Conservation (phyloP, 2,888 invertebrate genomes). For the Polyommatus iphigenia region DNA sequence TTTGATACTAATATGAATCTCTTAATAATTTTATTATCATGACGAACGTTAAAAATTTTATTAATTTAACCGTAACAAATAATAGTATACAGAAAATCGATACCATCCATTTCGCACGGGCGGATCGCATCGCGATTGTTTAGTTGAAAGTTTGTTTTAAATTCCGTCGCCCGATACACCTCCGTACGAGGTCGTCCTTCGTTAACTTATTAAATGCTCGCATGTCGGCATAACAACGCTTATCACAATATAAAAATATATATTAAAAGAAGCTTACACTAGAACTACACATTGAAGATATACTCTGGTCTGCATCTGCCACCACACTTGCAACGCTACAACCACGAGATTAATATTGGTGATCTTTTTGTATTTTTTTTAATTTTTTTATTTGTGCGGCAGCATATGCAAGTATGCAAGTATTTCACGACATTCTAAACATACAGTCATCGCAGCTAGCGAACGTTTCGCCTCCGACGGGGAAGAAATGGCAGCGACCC, state of each 20-base stretch:
- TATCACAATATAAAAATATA: slow-evolving; percentile 80
- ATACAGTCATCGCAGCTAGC: slow-evolving; percentile 66
- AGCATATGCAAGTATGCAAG: slow-evolving; percentile 75
- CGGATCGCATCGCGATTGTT: slow-evolving; percentile 4
- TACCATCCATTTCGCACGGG: background rate
- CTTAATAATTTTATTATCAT: background rate
- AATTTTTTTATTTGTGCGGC: slow-evolving; percentile 73
- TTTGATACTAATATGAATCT: background rate
- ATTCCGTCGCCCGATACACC: slow-evolving; percentile 56
- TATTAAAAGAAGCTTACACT: slow-evolving; percentile 77
- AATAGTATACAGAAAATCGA: background rate
- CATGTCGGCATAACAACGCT: slow-evolving; percentile 77
- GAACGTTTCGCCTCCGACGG: slow-evolving; percentile 51
- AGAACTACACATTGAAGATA: slow-evolving; percentile 76
- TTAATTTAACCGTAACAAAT: background rate
- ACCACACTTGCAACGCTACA: slow-evolving; percentile 68
- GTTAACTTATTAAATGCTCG: slow-evolving; percentile 77
- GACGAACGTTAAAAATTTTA: background rate
- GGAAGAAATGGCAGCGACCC: slow-evolving; percentile 57
- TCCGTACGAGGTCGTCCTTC: slow-evolving; percentile 58
- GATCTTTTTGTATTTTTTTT: slow-evolving; percentile 57
- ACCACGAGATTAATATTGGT: slow-evolving; percentile 56
- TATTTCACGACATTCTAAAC: slow-evolving; percentile 69
- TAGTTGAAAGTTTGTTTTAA: slow-evolving; percentile 15
- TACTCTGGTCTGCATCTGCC: slow-evolving; percentile 74